Evolutionary conservation across 2,888 invertebrate genomes (phyloP).

Genomic region (Xestia ashworthii): DNA sequence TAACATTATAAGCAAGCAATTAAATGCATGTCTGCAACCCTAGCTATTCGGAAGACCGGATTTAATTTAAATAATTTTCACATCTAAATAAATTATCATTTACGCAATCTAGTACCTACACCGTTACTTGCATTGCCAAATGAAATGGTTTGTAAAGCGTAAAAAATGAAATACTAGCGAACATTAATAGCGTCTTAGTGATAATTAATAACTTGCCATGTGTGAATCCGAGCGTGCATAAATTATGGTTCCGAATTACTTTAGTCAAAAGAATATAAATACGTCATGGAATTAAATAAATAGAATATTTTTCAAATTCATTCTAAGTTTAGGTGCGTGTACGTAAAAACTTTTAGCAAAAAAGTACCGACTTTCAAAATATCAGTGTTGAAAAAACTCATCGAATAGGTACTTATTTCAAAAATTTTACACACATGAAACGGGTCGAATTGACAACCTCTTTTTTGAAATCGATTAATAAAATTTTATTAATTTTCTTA

Average conservation of each 20-base stretch:
- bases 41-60: neutral
- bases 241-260: constrained; percentile 9
- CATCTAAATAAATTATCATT: constrained; percentile 14
- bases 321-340: neutral
- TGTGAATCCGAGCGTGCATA: constrained; percentile 10
- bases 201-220: constrained; percentile 14
- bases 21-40: neutral
- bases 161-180: constrained; percentile 16
- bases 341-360: neutral
- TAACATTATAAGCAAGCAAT: neutral
- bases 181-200: constrained; percentile 30
- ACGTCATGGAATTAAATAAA: neutral
- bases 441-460: neutral
- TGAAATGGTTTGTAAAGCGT: constrained; percentile 12
- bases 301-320: neutral
- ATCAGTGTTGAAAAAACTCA: neutral
- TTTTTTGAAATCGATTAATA: neutral
- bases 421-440: neutral
- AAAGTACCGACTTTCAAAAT: neutral
- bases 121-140: constrained; percentile 13
- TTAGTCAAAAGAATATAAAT: neutral
- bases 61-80: constrained; percentile 6
- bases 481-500: neutral
- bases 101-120: constrained; percentile 4
- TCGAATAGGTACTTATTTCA: neutral